These are phyloP conservation scores for Pseudocheirus occidentalis DNA, from an alignment of 2,797 vertebrate genomes.

Conservation along the genomic window DNA sequence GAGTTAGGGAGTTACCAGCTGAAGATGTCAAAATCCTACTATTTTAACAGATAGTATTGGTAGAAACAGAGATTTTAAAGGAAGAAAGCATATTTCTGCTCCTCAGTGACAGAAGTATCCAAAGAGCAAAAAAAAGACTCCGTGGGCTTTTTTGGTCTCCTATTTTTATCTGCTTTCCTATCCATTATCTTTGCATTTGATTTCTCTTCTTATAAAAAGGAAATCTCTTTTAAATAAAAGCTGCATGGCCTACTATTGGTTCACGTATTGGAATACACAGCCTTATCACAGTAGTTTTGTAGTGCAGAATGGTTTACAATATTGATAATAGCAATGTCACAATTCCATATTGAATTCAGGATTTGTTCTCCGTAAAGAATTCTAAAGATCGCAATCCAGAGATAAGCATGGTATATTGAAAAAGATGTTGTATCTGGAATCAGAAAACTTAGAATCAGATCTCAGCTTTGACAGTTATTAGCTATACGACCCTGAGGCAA, in stretches of 20 bases:
- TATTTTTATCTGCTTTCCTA: not conserved
- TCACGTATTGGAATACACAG: not conserved
- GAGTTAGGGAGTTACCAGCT: not conserved
- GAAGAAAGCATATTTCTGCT: not conserved
- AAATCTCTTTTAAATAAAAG: not conserved
- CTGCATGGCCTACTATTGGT: not conserved
- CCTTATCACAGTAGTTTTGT: not conserved
- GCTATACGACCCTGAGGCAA: not conserved
- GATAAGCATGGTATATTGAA: not conserved
- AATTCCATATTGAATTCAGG: not conserved
- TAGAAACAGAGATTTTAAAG: not conserved
- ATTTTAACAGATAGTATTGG: not conserved
- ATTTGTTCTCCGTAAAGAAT: not conserved
- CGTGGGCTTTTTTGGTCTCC: not conserved
- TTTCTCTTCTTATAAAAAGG: not conserved
- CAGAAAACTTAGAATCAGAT: not conserved
- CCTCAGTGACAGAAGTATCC: not conserved
- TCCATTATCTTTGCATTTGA: not conserved
- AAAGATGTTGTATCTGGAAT: not conserved
- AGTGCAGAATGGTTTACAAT: not conserved
- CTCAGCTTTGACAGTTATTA: not conserved
- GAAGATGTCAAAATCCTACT: constrained; percentile 9
- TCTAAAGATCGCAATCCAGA: not conserved
- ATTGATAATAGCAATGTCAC: not conserved
- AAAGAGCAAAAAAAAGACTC: not conserved